phyloP scores from a whole-genome alignment of 2,888 invertebrate genomes.

The Andrena fulva region DNA sequence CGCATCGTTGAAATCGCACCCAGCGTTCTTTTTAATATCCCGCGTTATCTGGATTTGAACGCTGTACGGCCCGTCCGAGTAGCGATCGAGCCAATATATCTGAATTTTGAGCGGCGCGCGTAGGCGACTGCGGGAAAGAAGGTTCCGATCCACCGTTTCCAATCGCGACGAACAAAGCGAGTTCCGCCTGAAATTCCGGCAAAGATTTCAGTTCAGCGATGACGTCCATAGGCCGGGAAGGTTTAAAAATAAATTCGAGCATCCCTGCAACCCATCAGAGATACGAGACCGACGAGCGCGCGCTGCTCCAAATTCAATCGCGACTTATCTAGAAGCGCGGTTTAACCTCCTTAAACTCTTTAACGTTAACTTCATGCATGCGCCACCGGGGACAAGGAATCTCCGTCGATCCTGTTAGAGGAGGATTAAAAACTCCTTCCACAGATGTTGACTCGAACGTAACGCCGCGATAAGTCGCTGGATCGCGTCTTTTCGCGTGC shows the following conservation, averaged over 20 bases:
- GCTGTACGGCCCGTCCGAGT: neutral
- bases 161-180: neutral
- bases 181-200: conserved; percentile 38
- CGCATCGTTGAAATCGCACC: no score
- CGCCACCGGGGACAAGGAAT: neutral
- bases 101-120: neutral
- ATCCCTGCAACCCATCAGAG: conserved; percentile 43
- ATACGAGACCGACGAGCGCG: conserved; percentile 43
- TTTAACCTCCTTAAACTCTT: conserved; percentile 47
- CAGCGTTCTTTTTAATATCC: no score
- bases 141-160: neutral
- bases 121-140: neutral
- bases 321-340: conserved; percentile 46
- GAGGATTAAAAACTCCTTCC: conserved; percentile 26
- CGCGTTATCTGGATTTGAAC: neutral
- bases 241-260: conserved; percentile 67
- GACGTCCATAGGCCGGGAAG: conserved; percentile 34
- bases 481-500: neutral
- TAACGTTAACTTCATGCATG: conserved; percentile 26
- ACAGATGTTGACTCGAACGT: conserved; percentile 4
- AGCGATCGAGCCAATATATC: neutral
- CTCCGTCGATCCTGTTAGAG: conserved; percentile 28
- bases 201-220: conserved; percentile 38
- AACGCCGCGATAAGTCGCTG: neutral
- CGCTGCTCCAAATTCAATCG: conserved; percentile 49